Base-by-base conservation (phyloP, 2,113 vertebrate genomes). In the Embiotoca jacksoni region DNA sequence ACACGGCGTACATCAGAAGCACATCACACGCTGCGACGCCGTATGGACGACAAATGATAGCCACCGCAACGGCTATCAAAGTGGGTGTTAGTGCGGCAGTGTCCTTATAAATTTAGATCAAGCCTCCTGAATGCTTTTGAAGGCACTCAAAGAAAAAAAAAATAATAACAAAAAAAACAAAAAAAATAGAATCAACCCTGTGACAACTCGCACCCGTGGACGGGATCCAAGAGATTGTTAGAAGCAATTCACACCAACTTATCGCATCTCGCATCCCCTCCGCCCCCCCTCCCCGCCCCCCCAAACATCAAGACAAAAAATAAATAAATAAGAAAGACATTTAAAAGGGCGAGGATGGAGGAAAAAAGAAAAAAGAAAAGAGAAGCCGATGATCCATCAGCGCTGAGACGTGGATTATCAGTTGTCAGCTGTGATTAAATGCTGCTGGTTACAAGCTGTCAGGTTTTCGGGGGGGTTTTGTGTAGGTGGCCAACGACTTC, bases 371-470 rank as follows among this genome's bases (percentile, higher is more conserved):
- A 72, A 75, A 65, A 70, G 33, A 75, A 65, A 70, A 37, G 3
- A 46, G 77, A 63, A 69, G 36, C 50, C 60, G 83, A 76, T 59
- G 74, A 84, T 85, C 87, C 78, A 85, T 88, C 86, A 80, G 75
- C 7, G 69, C 44, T 23, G 67, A 85, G 87, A 85, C 84, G 30
- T 83, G 89, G 88, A 88, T 93, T 89, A 93, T 91, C 91, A 88
- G 82, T 86, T 91, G 91, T 93, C 92, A 82, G 82, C 78, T 73
- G 80, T 90, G 88, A 93, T 91, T 90, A 92, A 91, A 90, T 71
- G 87, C 83, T 85, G 88, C 72, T 82, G 90, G 84, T 80, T 88
- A 90, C 89, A 90, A 78, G 88, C 91, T 92, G 91, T 92, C 91
- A 90, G 90, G 90, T 88, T 88, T 80, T 82, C 88, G 83, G 65